Conservation (phyloP, 2,113 vertebrate genomes). For the Electrona antarctica region DNA sequence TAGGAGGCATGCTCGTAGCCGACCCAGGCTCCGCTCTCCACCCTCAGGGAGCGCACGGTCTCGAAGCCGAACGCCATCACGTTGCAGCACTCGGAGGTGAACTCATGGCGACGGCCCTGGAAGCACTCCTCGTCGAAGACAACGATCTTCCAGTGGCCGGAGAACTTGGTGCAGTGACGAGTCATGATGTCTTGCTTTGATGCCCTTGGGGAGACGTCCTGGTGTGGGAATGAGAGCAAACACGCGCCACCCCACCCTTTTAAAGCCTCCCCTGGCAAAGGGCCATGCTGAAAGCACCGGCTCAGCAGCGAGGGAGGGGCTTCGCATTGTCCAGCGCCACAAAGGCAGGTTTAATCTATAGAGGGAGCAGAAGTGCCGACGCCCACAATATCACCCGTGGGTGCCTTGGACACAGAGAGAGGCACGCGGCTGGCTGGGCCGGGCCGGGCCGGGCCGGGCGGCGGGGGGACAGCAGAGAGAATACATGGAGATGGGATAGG, state of each 20-base stretch:
- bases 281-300: constrained; percentile 76
- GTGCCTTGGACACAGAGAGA: constrained; percentile 14
- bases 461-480: too few species aligned
- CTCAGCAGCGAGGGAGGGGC: constrained; percentile 69
- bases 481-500: too few species aligned
- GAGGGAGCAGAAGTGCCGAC: constrained; percentile 79
- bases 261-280: constrained; percentile 83
- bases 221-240: constrained; percentile 74
- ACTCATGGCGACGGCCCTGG: constrained; percentile 91
- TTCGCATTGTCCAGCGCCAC: constrained; percentile 63
- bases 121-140: constrained; percentile 93
- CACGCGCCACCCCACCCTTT: constrained; percentile 77
- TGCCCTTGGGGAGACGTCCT: constrained; percentile 74
- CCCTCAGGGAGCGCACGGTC: constrained; percentile 87
- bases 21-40: constrained; percentile 94
- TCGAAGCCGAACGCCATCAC: constrained; percentile 87
- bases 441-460: background rate
- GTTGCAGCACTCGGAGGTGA: constrained; percentile 90
- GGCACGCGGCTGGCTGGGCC: constrained; percentile 3
- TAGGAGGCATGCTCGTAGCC: constrained; percentile 91
- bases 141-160: constrained; percentile 93
- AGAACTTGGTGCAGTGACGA: constrained; percentile 87
- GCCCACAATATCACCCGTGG: constrained; percentile 66
- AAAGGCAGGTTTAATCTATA: constrained; percentile 71
- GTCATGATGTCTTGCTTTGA: constrained; percentile 82